These are phyloP conservation scores for Charaxes varanes DNA, from an alignment of 1,140 invertebrate species.

Conservation along the genomic window DNA sequence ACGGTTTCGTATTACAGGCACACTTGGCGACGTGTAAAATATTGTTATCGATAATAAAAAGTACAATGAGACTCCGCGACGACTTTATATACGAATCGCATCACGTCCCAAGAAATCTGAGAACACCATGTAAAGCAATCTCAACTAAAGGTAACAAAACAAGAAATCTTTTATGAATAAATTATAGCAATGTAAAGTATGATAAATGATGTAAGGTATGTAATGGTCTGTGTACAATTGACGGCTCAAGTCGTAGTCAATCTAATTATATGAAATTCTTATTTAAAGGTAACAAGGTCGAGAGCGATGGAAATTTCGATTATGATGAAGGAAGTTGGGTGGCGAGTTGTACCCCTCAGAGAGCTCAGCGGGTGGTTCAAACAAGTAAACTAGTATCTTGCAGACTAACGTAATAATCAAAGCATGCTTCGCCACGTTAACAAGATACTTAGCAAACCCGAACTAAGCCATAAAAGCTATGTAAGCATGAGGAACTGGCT, in stretches of 20 bases:
- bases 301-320: slow-evolving; percentile 31
- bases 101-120: slow-evolving; percentile 65
- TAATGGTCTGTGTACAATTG: slow-evolving; percentile 62
- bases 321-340: slow-evolving; percentile 37
- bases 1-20: slow-evolving; percentile 45
- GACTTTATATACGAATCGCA: slow-evolving; percentile 54
- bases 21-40: slow-evolving; percentile 46
- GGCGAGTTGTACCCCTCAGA: slow-evolving; percentile 53
- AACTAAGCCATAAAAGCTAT: slow-evolving; percentile 25
- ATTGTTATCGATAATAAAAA: slow-evolving; percentile 65
- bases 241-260: slow-evolving; percentile 29
- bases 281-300: slow-evolving; percentile 31
- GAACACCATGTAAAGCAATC: slow-evolving; percentile 63
- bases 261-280: slow-evolving; percentile 11
- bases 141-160: slow-evolving; percentile 56
- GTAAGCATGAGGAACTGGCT: slow-evolving; percentile 26
- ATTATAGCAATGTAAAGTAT: slow-evolving; percentile 71
- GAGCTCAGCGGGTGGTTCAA: slow-evolving; percentile 58
- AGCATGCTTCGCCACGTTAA: slow-evolving; percentile 47
- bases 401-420: slow-evolving; percentile 64
- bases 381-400: slow-evolving; percentile 62
- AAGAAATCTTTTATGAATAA: slow-evolving; percentile 63
- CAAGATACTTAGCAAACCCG: slow-evolving; percentile 39
- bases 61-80: slow-evolving; percentile 47
- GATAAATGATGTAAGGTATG: slow-evolving; percentile 66